phyloP scores from a whole-genome alignment of 2,888 invertebrate genomes.

The Amaurobius ferox region DNA sequence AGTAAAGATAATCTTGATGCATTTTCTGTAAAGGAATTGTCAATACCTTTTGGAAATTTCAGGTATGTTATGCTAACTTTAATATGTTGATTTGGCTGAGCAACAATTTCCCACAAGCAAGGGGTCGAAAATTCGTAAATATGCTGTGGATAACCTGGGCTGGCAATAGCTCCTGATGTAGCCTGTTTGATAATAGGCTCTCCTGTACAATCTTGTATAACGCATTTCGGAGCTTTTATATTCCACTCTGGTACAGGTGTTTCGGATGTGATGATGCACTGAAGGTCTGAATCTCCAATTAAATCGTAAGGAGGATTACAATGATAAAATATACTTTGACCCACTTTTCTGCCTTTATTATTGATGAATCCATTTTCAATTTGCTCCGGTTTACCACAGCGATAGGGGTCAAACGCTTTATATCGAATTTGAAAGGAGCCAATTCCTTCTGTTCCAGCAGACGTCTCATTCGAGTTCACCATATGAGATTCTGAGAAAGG shows the following conservation, averaged over 20 bases:
- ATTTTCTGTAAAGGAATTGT: conserved; percentile 44
- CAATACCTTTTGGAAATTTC: conserved; percentile 33
- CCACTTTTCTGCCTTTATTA: conserved; percentile 48
- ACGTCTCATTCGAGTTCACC: conserved; percentile 23
- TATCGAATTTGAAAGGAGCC: conserved; percentile 69
- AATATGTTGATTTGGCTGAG: conserved; percentile 60
- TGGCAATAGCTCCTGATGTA: conserved; percentile 55
- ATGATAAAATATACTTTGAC: conserved; percentile 47
- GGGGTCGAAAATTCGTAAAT: conserved; percentile 26
- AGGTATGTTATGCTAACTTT: conserved; percentile 49
- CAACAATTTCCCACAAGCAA: conserved; percentile 63
- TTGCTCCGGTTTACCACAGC: conserved; percentile 45
- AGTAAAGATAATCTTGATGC: conserved; percentile 37
- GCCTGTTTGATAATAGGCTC: conserved; percentile 33
- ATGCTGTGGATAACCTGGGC: conserved; percentile 62
- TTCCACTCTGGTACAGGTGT: conserved; percentile 66
- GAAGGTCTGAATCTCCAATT: conserved; percentile 40
- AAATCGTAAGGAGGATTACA: conserved; percentile 69
- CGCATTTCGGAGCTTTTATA: conserved; percentile 52
- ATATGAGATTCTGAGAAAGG: conserved; percentile 27
- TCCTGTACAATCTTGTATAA: conserved; percentile 50
- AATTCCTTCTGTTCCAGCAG: conserved; percentile 21
- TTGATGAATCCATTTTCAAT: conserved; percentile 52
- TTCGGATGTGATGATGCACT: conserved; percentile 39
- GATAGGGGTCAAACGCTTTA: conserved; percentile 66